Evolutionary conservation across 1,140 invertebrate genomes (phyloP).

Genomic region (Agrypnia vestita): DNA sequence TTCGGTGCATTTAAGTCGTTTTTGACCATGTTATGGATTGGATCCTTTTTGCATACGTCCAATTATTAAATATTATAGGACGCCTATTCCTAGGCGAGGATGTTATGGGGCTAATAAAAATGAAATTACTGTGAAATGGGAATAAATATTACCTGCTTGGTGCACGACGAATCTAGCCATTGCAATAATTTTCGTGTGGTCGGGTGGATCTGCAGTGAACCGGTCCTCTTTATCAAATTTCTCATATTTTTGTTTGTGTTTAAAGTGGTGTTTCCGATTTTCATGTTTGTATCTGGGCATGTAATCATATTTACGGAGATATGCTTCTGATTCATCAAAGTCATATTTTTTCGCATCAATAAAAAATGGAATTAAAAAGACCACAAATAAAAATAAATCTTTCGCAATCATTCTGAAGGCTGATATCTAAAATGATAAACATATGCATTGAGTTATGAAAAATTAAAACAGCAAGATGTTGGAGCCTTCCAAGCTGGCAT

Average conservation of each 20-base stretch:
- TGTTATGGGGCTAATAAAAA: background rate
- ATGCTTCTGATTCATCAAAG: slow-evolving; percentile 3
- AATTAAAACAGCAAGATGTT: no score
- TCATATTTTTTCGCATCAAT: slow-evolving; percentile 18
- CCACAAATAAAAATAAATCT: background rate
- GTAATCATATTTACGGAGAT: background rate
- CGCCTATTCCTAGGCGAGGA: no score
- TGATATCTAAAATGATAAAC: background rate
- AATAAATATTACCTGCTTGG: slow-evolving; percentile 46
- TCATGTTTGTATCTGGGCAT: slow-evolving; percentile 13
- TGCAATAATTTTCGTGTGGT: slow-evolving; percentile 53
- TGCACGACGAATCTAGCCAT: slow-evolving; percentile 58
- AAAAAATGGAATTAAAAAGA: background rate
- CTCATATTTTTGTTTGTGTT: background rate
- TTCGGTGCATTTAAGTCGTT: no score
- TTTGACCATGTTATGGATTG: no score
- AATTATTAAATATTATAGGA: no score
- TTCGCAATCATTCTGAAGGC: background rate
- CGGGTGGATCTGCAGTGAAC: slow-evolving; percentile 34
- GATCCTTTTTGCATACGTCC: no score
- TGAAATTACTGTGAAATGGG: background rate
- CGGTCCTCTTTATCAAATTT: background rate
- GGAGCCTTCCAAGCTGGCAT: no score
- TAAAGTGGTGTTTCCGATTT: background rate
- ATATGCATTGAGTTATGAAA: no score